Base-by-base conservation (phyloP, 2,888 invertebrate genomes). In the Petrophora chlorosata region DNA sequence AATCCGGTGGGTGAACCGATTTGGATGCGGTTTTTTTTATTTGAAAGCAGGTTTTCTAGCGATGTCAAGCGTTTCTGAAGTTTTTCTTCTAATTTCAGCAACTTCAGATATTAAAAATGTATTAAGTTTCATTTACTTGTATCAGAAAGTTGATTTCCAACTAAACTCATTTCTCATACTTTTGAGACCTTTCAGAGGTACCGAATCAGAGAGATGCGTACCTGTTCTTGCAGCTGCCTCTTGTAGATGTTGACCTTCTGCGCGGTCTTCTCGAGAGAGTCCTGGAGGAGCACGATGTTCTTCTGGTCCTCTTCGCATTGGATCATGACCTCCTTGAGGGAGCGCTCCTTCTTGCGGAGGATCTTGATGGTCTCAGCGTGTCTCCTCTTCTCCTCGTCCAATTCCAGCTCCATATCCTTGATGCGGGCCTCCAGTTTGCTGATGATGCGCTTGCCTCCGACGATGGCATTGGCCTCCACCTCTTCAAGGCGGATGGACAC, bases 301-400 rank as follows among this genome's bases (percentile, higher is more conserved):
- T 98, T 98, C 90, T 98, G 96, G 90, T 99, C 98, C 86, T 99
- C 98, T 88, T 98, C 98, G 77, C 96, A 95, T 86, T 97, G 97
- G 72, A 98, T 95, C 91, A 98, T 94, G 61, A 98, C 94, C 89
- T 98, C 98, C 93, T 99, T 98, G 79, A 98, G 95, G 76, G 95
- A 94, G 76, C 98, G 97, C 85, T 99, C 98, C 94, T 99, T 99
- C 94, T 99, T 99, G 91, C 98, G 96, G 79, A 98, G 92, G 85
- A 98, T 97, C 93, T 98, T 98, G 86, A 98, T 97, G 75, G 98
- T 98, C 90, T 99, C 98, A 67, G 97, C 95, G 91, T 99, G 98
- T 82, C 98, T 95, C 83, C 98, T 95, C 92, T 97, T 98, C 91
- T 99, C 98, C 87, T 98, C 98, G 79, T 99, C 98, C 65, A 97